Base-by-base conservation (phyloP, 30 jellyfish, hydroid and myxozoan species). In the Aurelia coerulea region DNA sequence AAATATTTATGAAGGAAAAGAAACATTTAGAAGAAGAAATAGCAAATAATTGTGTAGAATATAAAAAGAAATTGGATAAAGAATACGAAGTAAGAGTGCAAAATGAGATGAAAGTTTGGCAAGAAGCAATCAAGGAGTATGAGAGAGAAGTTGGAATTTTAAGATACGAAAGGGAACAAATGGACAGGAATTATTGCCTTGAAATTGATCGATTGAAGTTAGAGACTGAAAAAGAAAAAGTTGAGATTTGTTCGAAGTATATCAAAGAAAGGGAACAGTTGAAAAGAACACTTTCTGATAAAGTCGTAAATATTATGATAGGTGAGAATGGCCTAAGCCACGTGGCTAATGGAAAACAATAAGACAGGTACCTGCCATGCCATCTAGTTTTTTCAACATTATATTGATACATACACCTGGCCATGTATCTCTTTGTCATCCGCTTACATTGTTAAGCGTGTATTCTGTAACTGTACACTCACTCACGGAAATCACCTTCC, bases 181-280 rank as follows among this genome's bases (percentile, higher is more conserved):
- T 95, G 97, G 97, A 95, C 41, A 88, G 99, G 3, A 95, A 95
- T 83, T 95, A 88, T 65, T 87, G 97, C 71, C 64, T 89, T 3
- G 99, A 90, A 37, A 89, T 95, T 46, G 97, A 95, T 46, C 84
- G 91, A 63, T 51, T 89, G 76, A 95, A 90, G 79, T 68, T 83
- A 49, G 99, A 95, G 62, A 82, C 87, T 11, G 99, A 95, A 68
- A 53, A 74, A 32, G 97, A 95, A 77, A 85, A 87, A 62, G 88
- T 77, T 15, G 91, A 76, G 23, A 70, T 90, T 37, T 80, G 86
- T 73, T 62, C 85, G 18, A 88, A 74, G 39, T 78, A 75, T 62
- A 78, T 81, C 71, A 88, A 72, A 46, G 96, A 88, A 72, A 74
- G 85, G 32, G 96, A 79, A 39, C 39, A 56, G 31, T 63, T 78